Evolutionary conservation across 1,140 invertebrate genomes (phyloP), one percentile per base, ranked within the genome.

Genomic region (Eurytemora carolleeae): DNA sequence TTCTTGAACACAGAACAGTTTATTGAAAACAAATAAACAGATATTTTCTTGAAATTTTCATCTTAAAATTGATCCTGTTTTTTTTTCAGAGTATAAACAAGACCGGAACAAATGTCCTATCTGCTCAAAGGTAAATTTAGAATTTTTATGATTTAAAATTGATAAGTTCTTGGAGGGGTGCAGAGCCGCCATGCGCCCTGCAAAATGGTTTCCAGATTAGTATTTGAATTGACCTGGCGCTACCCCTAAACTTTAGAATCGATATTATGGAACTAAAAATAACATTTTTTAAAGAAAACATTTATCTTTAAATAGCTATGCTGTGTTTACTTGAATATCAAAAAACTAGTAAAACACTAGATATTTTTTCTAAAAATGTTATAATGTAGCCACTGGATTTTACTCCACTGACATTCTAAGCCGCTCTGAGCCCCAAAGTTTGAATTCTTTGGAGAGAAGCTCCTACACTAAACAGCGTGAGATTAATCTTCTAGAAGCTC

Each of bases 281-380:
- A 64, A 12, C 65, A 64, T 59, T 76, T 76, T 17, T 23, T 53
- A 52, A 61, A 69, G 17, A 67, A 70, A 7, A 69, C 24, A 0
- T 66, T 66, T 2, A 59, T 57, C 20, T 73, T 71, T 1, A 78
- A 56, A 0, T 71, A 75, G 0, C 74, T 71, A 12, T 78, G 67
- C 0, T 78, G 67, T 66, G 78, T 76, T 0, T 77, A 63, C 65
- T 78, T 72, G 0, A 78, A 64, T 59, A 75, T 70, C n/a, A n/a
- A n/a, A n/a, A n/a, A n/a, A n/a, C n/a, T n/a, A n/a, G n/a, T n/a
- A n/a, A n/a, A n/a, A n/a, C n/a, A n/a, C n/a, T n/a, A n/a, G n/a
- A n/a, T 1, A 66, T 53, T 58, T 76, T 75, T 0, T 15, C 22
- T 20, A 2, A 18, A 7, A 19, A 16, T 56, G 26, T 7, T 17